phyloP scores from a whole-genome alignment of 2,888 invertebrate genomes.

The Dione vanillae region DNA sequence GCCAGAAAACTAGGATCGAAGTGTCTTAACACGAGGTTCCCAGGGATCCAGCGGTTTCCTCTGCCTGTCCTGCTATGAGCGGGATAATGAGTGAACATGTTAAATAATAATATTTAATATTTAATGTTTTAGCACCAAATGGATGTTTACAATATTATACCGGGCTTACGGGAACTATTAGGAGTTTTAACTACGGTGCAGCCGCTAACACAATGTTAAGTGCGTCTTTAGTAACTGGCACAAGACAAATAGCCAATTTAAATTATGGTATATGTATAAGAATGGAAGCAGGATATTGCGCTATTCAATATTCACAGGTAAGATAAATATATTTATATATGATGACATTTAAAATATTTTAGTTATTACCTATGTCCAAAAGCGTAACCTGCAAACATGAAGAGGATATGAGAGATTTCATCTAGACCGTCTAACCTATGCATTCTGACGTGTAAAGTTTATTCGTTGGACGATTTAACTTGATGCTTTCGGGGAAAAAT shows the following conservation, averaged over 20 bases:
- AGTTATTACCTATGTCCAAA: too few species aligned
- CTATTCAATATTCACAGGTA: conserved; percentile 87
- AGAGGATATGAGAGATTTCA: too few species aligned
- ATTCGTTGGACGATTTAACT: too few species aligned
- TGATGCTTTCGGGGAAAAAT: too few species aligned
- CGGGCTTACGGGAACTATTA: conserved; percentile 85
- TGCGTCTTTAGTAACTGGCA: conserved; percentile 85
- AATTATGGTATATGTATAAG: conserved; percentile 91
- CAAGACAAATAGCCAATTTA: conserved; percentile 88
- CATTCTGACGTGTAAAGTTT: too few species aligned
- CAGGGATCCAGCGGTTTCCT: too few species aligned
- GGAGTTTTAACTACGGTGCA: conserved; percentile 90
- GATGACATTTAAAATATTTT: not conserved
- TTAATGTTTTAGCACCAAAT: conserved; percentile 84
- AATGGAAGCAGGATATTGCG: conserved; percentile 89
- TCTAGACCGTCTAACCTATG: too few species aligned
- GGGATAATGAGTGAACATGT: too few species aligned
- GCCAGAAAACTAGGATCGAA: too few species aligned
- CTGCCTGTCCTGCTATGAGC: too few species aligned
- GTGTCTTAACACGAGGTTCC: too few species aligned
- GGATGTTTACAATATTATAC: conserved; percentile 92
- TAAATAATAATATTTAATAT: not conserved
- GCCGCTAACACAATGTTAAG: conserved; percentile 83
- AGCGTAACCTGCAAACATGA: too few species aligned
- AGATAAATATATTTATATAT: not conserved